These are phyloP conservation scores for human DNA, from an alignment of 2,113 vertebrate genomes.

Conservation along the genomic window GRCh38 chr1:242435501-242436000, in stretches of 20 bases:
- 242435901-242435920: background rate
- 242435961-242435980: background rate
- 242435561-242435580: background rate
- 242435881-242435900: background rate
- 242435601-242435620: background rate
- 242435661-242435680: background rate
- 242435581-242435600: background rate
- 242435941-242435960: background rate
- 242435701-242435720: background rate
- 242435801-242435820: background rate
- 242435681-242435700: background rate
- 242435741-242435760: background rate
- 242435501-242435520: rapidly evolving
- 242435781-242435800: background rate
- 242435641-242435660: background rate
- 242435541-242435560: rapidly evolving
- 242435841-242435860: background rate
- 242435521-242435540: background rate
- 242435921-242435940: background rate
- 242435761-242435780: background rate
- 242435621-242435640: background rate
- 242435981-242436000: background rate
- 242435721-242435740: background rate
- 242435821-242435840: background rate
- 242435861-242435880: background rate